phyloP scores from a whole-genome alignment of 2,797 vertebrate genomes.

The Smutsia temminckii region DNA sequence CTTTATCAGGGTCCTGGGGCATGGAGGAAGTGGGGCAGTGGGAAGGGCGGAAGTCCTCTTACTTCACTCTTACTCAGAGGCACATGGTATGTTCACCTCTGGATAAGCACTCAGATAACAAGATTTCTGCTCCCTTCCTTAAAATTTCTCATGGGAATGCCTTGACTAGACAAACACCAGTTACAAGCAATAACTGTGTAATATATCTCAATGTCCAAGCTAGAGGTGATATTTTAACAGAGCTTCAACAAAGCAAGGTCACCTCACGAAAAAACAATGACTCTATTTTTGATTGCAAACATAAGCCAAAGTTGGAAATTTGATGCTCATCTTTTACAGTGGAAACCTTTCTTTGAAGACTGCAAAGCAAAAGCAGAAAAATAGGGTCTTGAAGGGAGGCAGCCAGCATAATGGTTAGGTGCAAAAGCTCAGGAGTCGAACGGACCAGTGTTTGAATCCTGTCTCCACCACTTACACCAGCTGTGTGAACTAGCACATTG shows the following conservation, averaged over 20 bases:
- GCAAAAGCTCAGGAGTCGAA: background rate
- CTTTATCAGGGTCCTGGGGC: background rate
- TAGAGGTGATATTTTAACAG: background rate
- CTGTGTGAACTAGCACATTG: background rate
- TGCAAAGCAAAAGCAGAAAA: background rate
- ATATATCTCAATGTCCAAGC: background rate
- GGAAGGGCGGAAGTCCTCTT: background rate
- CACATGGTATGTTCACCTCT: background rate
- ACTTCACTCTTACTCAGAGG: background rate
- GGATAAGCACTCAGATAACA: background rate
- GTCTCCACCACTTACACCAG: background rate
- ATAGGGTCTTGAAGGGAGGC: background rate
- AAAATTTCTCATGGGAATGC: background rate
- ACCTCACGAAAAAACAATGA: background rate
- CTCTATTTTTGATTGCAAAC: background rate
- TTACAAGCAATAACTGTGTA: background rate
- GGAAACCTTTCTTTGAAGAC: background rate
- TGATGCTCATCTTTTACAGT: background rate
- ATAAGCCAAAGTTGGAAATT: constrained; percentile 10
- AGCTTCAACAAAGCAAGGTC: background rate
- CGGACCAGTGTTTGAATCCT: background rate
- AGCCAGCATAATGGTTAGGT: background rate
- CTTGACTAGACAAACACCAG: background rate
- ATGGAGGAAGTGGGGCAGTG: too few species aligned
- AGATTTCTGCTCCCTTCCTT: background rate